These are phyloP conservation scores for Lipophrys pholis DNA, from an alignment of 2,113 vertebrate species.

Conservation along the genomic window DNA sequence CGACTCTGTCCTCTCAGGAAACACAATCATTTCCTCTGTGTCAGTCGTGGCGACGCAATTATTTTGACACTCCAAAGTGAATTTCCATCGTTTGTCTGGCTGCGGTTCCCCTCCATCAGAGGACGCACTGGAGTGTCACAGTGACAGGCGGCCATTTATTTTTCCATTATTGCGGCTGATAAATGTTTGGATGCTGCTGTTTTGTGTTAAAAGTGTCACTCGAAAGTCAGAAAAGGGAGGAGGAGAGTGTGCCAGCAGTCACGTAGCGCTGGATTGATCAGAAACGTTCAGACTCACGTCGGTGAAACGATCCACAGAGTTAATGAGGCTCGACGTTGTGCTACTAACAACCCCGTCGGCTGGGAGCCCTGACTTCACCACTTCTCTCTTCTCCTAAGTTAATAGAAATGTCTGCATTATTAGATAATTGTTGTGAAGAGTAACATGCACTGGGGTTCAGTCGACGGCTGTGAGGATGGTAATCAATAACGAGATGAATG, in stretches of 20 bases:
- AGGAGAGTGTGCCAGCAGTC: background rate
- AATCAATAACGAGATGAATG: no score
- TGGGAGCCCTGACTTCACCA: no score
- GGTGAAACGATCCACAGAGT: no score
- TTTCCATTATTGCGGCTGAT: slow-evolving; percentile 52
- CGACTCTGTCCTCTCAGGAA: slow-evolving; percentile 11
- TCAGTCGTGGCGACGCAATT: slow-evolving; percentile 7
- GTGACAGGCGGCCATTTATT: slow-evolving; percentile 30
- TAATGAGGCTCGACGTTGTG: no score
- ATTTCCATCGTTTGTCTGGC: slow-evolving; percentile 41
- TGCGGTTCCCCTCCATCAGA: slow-evolving; percentile 19
- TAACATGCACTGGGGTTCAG: no score
- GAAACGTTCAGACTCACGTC: background rate
- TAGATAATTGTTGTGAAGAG: no score
- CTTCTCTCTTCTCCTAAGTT: no score
- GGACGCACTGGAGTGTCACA: slow-evolving; percentile 52
- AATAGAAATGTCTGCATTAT: no score
- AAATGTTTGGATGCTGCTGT: slow-evolving; percentile 45
- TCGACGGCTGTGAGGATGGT: no score
- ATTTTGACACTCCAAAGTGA: slow-evolving; percentile 52
- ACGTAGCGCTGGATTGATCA: background rate
- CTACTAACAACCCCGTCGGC: no score
- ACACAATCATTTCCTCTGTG: slow-evolving; percentile 22
- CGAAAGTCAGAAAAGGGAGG: slow-evolving; percentile 28
- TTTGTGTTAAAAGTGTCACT: slow-evolving; percentile 33